Evolutionary conservation across 2,797 vertebrate species (phyloP).

Genomic region (Silurus lanzhouensis): DNA sequence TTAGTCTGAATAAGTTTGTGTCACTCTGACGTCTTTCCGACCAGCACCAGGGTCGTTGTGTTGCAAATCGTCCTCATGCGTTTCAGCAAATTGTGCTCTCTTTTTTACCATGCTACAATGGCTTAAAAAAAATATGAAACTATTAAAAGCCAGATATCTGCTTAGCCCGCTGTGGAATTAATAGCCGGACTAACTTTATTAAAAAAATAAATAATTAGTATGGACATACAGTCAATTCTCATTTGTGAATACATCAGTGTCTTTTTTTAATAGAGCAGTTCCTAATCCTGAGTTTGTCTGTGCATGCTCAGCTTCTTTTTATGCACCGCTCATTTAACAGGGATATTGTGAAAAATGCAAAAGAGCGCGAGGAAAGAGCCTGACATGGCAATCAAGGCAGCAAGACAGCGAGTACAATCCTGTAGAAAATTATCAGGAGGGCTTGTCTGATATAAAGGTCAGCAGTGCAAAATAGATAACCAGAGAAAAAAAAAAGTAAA

Average conservation of each 20-base stretch:
- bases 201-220: background rate
- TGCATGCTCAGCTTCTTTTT: slow-evolving; percentile 1
- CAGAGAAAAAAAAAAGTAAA: background rate
- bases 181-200: background rate
- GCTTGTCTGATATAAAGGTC: background rate
- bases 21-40: no score
- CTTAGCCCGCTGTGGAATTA: background rate
- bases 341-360: background rate
- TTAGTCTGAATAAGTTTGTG: no score
- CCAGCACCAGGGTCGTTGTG: background rate
- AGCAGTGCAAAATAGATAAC: slow-evolving; percentile 7
- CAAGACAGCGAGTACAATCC: background rate
- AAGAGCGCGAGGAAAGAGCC: background rate
- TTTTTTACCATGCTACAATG: slow-evolving; percentile 23
- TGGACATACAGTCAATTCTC: background rate
- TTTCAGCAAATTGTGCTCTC: slow-evolving; percentile 11
- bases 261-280: background rate
- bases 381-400: background rate
- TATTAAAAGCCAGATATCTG: background rate
- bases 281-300: background rate
- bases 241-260: slow-evolving; percentile 3
- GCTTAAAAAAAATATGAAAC: slow-evolving; percentile 20
- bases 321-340: background rate
- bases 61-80: slow-evolving; percentile 8
- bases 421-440: background rate